Percentiles rank a stretch among this genome's conserved stretches.
Conservation (phyloP, 2,113 vertebrate genomes). For the Chelonoidis abingdonii region DNA sequence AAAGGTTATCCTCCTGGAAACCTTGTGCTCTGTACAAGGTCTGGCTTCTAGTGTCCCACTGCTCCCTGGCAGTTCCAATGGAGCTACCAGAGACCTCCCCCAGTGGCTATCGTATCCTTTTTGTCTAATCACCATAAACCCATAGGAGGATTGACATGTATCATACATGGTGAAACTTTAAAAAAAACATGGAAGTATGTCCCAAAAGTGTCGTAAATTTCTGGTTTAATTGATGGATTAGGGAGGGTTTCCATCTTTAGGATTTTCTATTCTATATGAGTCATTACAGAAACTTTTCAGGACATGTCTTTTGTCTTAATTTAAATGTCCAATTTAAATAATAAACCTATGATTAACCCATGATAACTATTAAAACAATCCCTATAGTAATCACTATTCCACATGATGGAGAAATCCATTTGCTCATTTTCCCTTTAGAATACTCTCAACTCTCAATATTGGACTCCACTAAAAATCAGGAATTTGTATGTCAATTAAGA, state of each 20-base stretch:
- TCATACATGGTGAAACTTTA: not conserved
- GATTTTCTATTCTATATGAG: not conserved
- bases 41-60: not conserved
- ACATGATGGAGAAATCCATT: not conserved
- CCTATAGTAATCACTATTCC: not conserved
- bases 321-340: not conserved
- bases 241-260: not conserved
- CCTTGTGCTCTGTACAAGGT: not conserved
- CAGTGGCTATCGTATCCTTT: not conserved
- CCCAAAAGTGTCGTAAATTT: not conserved
- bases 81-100: not conserved
- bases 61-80: not conserved
- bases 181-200: not conserved
- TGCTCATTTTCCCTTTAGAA: not conserved
- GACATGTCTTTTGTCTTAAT: not conserved
- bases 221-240: not conserved
- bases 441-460: constrained; percentile 10
- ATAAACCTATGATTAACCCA: not conserved
- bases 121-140: not conserved
- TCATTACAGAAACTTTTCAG: not conserved
- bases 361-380: not conserved
- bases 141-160: not conserved
- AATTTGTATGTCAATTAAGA: constrained; percentile 40
- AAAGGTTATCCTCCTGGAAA: not conserved
- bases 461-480: constrained; percentile 31